phyloP scores from a whole-genome alignment of 2,888 invertebrate genomes.

The Pollenia amentaria region DNA sequence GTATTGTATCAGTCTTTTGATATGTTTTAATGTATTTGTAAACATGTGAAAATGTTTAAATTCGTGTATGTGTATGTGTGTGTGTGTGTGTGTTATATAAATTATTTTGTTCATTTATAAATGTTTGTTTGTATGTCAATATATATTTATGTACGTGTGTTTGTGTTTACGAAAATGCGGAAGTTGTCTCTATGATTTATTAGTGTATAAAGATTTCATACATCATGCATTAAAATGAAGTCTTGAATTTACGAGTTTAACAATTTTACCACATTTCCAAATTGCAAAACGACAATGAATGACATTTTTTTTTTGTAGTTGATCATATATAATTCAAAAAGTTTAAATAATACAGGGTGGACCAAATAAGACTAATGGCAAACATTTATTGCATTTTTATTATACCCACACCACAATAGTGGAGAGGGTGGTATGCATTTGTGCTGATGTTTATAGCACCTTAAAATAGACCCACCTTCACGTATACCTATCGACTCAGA shows the following conservation, averaged over 20 bases:
- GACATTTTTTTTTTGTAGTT: conserved; percentile 14
- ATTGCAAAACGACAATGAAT: conserved; percentile 10
- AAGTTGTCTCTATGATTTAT: conserved; percentile 73
- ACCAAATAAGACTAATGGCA: too few species aligned
- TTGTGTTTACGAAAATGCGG: conserved; percentile 54
- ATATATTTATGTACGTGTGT: not conserved
- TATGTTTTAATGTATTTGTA: conserved; percentile 28
- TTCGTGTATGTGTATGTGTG: not conserved
- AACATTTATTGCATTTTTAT: too few species aligned
- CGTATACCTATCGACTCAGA: too few species aligned
- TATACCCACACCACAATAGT: too few species aligned
- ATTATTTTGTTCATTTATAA: conserved; percentile 50
- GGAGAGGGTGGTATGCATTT: too few species aligned
- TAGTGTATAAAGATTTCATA: conserved; percentile 66
- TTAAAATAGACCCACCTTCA: too few species aligned
- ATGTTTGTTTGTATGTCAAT: not conserved
- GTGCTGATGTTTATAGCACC: too few species aligned
- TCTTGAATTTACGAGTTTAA: conserved; percentile 55
- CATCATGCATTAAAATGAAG: conserved; percentile 66
- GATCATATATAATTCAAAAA: not conserved
- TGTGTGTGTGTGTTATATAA: conserved; percentile 15
- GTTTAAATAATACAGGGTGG: too few species aligned
- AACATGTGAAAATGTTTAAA: conserved; percentile 9
- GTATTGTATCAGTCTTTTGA: conserved; percentile 30
- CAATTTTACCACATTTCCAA: conserved; percentile 44